A percentile compares a stretch with the other conserved stretches of the same genome.
These are phyloP conservation scores for Epicampocera succincta DNA, from an alignment of 2,888 invertebrate genomes.

Conservation along the genomic window DNA sequence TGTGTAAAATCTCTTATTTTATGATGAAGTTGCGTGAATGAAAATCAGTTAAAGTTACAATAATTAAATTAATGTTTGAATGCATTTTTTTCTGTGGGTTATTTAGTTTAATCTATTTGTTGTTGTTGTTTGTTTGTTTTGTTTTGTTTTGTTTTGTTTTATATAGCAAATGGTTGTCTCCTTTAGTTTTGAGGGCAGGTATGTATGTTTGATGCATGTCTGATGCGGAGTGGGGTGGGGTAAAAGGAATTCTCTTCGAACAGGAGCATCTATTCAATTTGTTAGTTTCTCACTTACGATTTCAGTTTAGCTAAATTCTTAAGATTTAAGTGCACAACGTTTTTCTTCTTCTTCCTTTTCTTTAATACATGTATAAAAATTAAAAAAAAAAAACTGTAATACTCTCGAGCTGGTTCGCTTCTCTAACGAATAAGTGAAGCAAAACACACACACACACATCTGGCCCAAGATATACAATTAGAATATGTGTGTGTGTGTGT, in stretches of 20 bases:
- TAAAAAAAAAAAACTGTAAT: neutral
- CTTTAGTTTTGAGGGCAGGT: neutral
- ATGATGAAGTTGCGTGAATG: slow-evolving; percentile 57
- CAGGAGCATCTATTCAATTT: slow-evolving; percentile 28
- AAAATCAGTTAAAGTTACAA: slow-evolving; percentile 12
- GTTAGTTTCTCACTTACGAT: slow-evolving; percentile 46
- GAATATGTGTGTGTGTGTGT: neutral
- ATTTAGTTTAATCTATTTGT: slow-evolving; percentile 29
- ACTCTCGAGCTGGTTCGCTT: neutral
- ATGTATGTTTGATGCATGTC: neutral
- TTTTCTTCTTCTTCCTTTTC: slow-evolving; percentile 27
- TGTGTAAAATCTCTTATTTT: slow-evolving; percentile 21
- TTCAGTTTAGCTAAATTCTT: slow-evolving; percentile 65
- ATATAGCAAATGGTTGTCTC: slow-evolving; percentile 6
- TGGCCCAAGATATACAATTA: too few species aligned
- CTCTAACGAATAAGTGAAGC: slow-evolving; percentile 12
- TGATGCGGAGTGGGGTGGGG: too few species aligned
- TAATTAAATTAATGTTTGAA: slow-evolving; percentile 35
- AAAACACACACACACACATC: too few species aligned
- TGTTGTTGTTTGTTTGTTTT: slow-evolving; percentile 9
- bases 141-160: slow-evolving; percentile 7
- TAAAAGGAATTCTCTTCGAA: neutral
- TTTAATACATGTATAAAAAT: slow-evolving; percentile 23
- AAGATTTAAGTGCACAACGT: slow-evolving; percentile 63
- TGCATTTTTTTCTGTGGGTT: slow-evolving; percentile 48